Evolutionary conservation across 2,797 vertebrate genomes (phyloP), one percentile per base, ranked within the genome.

Genomic region (Tapirus indicus): DNA sequence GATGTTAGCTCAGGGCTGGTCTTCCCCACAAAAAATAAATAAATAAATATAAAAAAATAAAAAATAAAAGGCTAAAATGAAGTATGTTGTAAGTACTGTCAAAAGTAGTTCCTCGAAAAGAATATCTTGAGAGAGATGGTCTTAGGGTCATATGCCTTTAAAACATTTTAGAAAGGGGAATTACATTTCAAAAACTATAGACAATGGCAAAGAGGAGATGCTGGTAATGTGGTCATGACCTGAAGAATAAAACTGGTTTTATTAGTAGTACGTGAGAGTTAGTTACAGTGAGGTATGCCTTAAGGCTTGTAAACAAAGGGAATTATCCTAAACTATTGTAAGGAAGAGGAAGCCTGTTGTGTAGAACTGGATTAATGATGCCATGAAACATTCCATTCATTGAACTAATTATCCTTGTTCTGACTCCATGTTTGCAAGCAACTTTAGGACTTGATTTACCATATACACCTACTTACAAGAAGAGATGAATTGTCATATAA

Each of bases 301-400:
- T 38, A 58, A 49, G 49, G 52, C 74, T 93, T 58, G 41, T 86
- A 78, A 79, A 87, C 49, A 87, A 86, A 86, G 72, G 35, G 23
- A 69, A 93, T 77, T 38, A 68, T 41, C 54, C 64, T 74, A 66
- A 77, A 77, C 60, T 23, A 69, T 47, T 78, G 20, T 32, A 79
- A 21, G 68, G 68, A 68, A 77, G 18, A 86, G 72, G 49, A 93
- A 93, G 83, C 21, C 32, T 56, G 7, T 49, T 78, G n/a, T 69
- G n/a, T 49, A 60, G 23, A 93, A 60, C 18, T 79, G 64, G 18
- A 71, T 38, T 8, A 41, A 52, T 29, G 38, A 58, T 86, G 52
- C 72, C 49, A 87, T 71, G 92, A 87, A 49, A 87, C 41, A 93
- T 69, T 52, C 84, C 41, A 52, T 88, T 87, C 83, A 38, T 62